Conservation (phyloP, 53 echinoderm and acorn worm genomes). For the Echinometra lucunter region DNA sequence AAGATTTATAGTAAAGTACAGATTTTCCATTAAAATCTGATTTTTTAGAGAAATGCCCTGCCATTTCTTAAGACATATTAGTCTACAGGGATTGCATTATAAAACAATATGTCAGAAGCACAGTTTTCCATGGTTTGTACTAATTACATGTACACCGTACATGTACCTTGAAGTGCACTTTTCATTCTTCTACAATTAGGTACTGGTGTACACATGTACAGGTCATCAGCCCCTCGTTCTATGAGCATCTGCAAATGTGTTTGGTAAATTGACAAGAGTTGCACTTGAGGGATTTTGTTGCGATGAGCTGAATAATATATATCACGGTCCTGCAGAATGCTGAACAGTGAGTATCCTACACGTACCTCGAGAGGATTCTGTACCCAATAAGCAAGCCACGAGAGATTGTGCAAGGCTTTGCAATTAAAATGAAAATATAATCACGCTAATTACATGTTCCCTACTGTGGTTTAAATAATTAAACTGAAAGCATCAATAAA, state of each 20-base stretch:
- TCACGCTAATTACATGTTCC: neutral
- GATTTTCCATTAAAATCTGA: too few relatives aligned
- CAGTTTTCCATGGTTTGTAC: neutral
- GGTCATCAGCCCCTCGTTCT: neutral
- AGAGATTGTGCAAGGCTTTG: neutral
- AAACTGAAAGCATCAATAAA: too few relatives aligned
- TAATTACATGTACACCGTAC: neutral
- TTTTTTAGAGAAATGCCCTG: too few relatives aligned
- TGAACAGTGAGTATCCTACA: neutral
- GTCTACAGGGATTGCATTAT: too few relatives aligned
- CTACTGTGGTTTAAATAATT: too few relatives aligned
- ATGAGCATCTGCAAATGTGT: slow-evolving; percentile 55
- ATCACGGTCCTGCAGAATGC: neutral
- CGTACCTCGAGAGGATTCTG: neutral
- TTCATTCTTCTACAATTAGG: slow-evolving; percentile 1
- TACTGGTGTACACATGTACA: too few relatives aligned
- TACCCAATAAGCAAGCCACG: neutral
- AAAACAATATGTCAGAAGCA: neutral
- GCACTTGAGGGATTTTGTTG: slow-evolving; percentile 48
- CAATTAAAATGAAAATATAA: neutral
- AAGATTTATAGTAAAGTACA: too few relatives aligned
- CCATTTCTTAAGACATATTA: too few relatives aligned
- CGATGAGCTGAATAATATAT: slow-evolving; percentile 14
- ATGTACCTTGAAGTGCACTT: too few relatives aligned
- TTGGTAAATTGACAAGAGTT: slow-evolving; percentile 42